Percentiles rank a stretch among this genome's conserved stretches.
Evolutionary conservation across 2,888 invertebrate genomes (phyloP).

Genomic region (Girardia tigrina): DNA sequence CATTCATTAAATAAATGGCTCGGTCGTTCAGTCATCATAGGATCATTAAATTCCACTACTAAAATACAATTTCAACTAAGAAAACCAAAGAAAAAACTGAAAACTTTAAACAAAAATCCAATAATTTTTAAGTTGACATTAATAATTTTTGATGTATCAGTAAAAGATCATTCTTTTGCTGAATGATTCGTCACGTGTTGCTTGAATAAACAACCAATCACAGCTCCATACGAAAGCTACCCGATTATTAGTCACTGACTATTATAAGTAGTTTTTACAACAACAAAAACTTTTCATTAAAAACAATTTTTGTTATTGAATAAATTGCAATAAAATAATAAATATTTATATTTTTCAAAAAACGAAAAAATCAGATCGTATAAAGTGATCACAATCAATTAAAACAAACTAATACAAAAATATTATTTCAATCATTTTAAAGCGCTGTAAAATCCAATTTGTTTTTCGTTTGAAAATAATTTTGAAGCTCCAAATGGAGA

Average conservation of each 20-base stretch:
- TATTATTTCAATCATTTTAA: background rate
- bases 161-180: conserved; percentile 23
- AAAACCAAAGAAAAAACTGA: no score
- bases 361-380: no score
- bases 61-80: no score
- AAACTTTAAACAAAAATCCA: no score
- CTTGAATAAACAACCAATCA: background rate
- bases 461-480: background rate
- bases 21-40: background rate
- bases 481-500: background rate
- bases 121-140: no score
- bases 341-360: no score
- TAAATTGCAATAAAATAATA: no score
- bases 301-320: no score
- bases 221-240: background rate
- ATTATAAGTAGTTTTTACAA: background rate
- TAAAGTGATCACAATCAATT: background rate
- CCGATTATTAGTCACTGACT: background rate
- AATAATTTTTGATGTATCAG: conserved; percentile 7
- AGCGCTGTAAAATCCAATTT: no score
- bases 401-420: background rate
- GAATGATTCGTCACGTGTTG: conserved; percentile 19
- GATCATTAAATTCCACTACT: background rate
- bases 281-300: background rate
- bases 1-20: background rate